phyloP scores from a whole-genome alignment of 2,888 invertebrate genomes.

The Pediacus dermestoides region DNA sequence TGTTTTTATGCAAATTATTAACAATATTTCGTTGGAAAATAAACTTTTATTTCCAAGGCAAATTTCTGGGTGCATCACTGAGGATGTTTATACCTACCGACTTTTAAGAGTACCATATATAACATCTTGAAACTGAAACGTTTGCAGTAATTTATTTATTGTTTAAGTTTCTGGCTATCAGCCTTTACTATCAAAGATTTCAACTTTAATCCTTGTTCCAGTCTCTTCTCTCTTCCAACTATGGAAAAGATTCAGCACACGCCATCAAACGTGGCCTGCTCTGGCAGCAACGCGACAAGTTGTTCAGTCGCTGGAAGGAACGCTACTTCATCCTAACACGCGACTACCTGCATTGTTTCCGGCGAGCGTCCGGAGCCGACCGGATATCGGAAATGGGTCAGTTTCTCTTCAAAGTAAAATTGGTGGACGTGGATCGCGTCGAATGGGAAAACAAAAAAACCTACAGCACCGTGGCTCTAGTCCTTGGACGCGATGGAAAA shows the following conservation, averaged over 20 bases:
- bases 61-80: too few species aligned
- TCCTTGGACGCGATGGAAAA: slow-evolving; percentile 52
- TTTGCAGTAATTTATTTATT: too few species aligned
- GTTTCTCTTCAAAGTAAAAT: slow-evolving; percentile 58
- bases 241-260: slow-evolving; percentile 51
- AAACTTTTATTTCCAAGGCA: too few species aligned
- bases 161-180: too few species aligned
- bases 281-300: slow-evolving; percentile 62
- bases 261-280: slow-evolving; percentile 62
- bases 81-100: too few species aligned
- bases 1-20: too few species aligned
- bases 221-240: slow-evolving; percentile 44
- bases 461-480: slow-evolving; percentile 59
- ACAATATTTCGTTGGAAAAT: too few species aligned
- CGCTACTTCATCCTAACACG: slow-evolving; percentile 63
- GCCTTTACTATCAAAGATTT: not conserved
- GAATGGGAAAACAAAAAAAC: slow-evolving; percentile 65
- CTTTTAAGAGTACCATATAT: too few species aligned
- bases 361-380: slow-evolving; percentile 57
- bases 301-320: slow-evolving; percentile 66
- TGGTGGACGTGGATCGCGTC: slow-evolving; percentile 60
- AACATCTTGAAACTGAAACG: too few species aligned
- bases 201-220: slow-evolving; percentile 31
- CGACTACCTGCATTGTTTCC: slow-evolving; percentile 64
- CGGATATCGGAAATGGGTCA: slow-evolving; percentile 64